Evolutionary conservation across 2,113 vertebrate species (phyloP).

Genomic region (Brienomyrus brachyistius): DNA sequence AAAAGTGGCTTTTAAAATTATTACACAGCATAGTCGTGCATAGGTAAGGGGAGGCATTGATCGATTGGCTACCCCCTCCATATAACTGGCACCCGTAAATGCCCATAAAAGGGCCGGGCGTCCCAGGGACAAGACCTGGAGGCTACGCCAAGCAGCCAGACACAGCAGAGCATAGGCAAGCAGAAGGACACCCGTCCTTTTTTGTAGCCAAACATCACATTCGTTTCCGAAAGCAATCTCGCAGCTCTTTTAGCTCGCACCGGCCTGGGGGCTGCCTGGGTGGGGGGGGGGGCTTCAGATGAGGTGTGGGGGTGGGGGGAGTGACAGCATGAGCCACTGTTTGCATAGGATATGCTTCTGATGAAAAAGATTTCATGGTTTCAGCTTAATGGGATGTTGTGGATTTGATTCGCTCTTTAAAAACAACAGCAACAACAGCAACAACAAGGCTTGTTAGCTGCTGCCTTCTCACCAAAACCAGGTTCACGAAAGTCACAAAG

Average conservation of each 20-base stretch:
- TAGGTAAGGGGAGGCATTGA: background rate
- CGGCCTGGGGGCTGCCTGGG: slow-evolving; percentile 54
- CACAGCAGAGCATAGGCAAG: slow-evolving; percentile 9
- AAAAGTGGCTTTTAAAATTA: background rate
- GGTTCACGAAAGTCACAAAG: background rate
- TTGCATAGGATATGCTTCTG: background rate
- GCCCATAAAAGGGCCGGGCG: background rate
- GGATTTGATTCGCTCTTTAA: background rate
- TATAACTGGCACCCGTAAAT: background rate
- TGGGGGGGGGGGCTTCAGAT: slow-evolving; percentile 39
- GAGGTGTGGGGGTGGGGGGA: slow-evolving; percentile 42
- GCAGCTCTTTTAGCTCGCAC: slow-evolving; percentile 20
- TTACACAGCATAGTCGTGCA: background rate
- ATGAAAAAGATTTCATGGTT: background rate
- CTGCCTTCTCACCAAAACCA: background rate
- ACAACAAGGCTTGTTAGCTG: background rate
- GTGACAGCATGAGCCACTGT: background rate
- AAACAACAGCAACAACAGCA: background rate
- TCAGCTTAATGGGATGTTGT: background rate
- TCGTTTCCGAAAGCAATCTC: slow-evolving; percentile 47
- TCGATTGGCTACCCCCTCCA: background rate
- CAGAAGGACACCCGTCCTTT: slow-evolving; percentile 45
- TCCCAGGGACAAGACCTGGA: background rate
- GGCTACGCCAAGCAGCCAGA: slow-evolving; percentile 5
- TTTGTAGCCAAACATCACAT: slow-evolving; percentile 41